Base-by-base conservation (phyloP, 2,888 invertebrate species). In the Mimumesa dahlbomi region DNA sequence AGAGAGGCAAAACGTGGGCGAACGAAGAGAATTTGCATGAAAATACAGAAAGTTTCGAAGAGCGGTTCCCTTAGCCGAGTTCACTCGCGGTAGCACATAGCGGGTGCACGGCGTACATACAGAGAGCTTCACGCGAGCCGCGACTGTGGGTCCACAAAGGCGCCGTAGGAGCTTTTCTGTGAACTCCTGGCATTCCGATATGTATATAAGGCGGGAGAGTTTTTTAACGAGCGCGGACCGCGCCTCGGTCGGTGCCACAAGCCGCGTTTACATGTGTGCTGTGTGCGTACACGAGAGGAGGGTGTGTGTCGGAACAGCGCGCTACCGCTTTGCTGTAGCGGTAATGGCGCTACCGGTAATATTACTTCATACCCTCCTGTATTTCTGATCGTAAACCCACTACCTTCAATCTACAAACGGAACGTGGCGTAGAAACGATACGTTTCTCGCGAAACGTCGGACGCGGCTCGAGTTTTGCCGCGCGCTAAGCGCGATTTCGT, bases 21-120 rank as follows among this genome's bases (percentile, higher is more conserved):
- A 64, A 34, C 50, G 45, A 48, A 53, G 66, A 14, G 66, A 67
- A 79, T 79, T 77, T 79, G 75, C 79, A 77, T 77, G 79, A 77
- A 77, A 79, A 81, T 77, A 70, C 68, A 71, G 67, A 68, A 75
- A 79, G 68, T 77, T 73, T 70, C 66, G 77, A 75, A 63, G 66
- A 52, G 70, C 68, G 72, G 72, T 79, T 79, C 75, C 72, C 70
- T 65, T 61, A 50, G 67, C 61, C 14, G 61, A 52, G 64, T 72
- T 64, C 59, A 50, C 50, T 65, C 42, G 49, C 63, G 58, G 68
- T 49, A 34, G 59, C 21, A 13, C 52, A 22, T 61, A 53, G 48
- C 50, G 46, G 43, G 53, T 43, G 18, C 48, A n/a, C 36, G 53
- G 53, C 31, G 42, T 54, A 49, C 49, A 64, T 65, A 64, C 59